Percentiles rank a stretch among this genome's conserved stretches.
Conservation (phyloP, 2,888 invertebrate genomes). For the Catocala sponsa region DNA sequence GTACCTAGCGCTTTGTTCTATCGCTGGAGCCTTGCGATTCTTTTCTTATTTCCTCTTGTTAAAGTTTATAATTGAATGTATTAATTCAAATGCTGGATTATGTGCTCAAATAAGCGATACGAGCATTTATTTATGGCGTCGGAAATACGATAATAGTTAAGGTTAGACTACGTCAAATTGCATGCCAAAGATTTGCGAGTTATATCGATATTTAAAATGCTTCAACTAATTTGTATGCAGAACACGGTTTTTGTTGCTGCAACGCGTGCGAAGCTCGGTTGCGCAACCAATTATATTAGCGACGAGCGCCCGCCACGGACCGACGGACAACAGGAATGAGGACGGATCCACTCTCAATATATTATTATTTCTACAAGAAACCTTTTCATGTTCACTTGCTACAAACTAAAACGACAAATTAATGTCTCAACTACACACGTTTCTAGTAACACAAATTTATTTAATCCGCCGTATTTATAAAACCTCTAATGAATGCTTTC, state of each 20-base stretch:
- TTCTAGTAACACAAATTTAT: slow-evolving; percentile 22
- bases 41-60: slow-evolving; percentile 27
- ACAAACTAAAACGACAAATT: slow-evolving; percentile 40
- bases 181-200: neutral
- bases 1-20: slow-evolving; percentile 55
- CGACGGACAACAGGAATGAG: slow-evolving; percentile 74
- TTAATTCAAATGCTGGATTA: neutral
- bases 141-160: neutral
- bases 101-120: neutral
- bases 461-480: slow-evolving; percentile 49
- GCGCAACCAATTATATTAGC: slow-evolving; percentile 74
- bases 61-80: slow-evolving; percentile 19
- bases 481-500: slow-evolving; percentile 73
- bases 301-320: slow-evolving; percentile 62
- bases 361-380: slow-evolving; percentile 44
- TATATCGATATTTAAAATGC: too few relatives aligned
- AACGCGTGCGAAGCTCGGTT: slow-evolving; percentile 65
- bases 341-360: slow-evolving; percentile 64
- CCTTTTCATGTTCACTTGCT: slow-evolving; percentile 27
- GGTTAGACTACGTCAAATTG: neutral
- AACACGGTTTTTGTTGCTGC: slow-evolving; percentile 64
- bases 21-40: slow-evolving; percentile 35
- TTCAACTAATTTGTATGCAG: slow-evolving; percentile 50
- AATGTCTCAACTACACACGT: slow-evolving; percentile 26
- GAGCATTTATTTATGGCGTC: neutral